Evolutionary conservation across 2,797 vertebrate genomes (phyloP).

Genomic region (Salarias fasciatus): DNA sequence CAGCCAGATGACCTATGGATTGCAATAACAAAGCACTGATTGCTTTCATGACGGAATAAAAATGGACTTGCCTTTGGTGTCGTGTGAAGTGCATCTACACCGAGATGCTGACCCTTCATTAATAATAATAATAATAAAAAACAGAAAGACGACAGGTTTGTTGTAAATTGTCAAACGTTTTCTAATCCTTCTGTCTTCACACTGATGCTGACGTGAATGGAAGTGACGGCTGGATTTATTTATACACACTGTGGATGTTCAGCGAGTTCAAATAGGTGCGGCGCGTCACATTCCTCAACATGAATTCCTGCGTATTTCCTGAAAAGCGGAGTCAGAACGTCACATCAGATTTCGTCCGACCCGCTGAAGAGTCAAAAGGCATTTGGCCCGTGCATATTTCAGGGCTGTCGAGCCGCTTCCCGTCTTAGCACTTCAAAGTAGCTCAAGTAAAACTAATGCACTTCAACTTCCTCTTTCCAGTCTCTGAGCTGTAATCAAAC

Average conservation of each 20-base stretch:
- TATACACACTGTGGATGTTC: slow-evolving; percentile 22
- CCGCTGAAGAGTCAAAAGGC: slow-evolving; percentile 67
- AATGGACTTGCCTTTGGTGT: slow-evolving; percentile 21
- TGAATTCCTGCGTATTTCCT: slow-evolving; percentile 52
- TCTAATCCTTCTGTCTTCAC: slow-evolving; percentile 11
- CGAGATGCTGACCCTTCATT: background rate
- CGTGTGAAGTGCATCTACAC: background rate
- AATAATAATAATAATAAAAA: slow-evolving; percentile 30
- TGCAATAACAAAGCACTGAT: slow-evolving; percentile 44
- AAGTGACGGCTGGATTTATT: slow-evolving; percentile 41
- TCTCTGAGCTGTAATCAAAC: no score
- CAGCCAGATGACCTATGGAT: slow-evolving; percentile 51
- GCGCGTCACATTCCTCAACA: slow-evolving; percentile 44
- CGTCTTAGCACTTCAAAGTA: slow-evolving; percentile 48
- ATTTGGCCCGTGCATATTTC: slow-evolving; percentile 59
- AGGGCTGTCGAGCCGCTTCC: slow-evolving; percentile 47
- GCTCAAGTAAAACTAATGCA: no score
- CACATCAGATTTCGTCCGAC: slow-evolving; percentile 63
- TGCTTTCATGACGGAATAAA: slow-evolving; percentile 41
- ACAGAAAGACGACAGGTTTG: background rate
- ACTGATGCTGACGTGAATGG: slow-evolving; percentile 21
- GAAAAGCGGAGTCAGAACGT: slow-evolving; percentile 72
- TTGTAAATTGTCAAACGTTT: slow-evolving; percentile 6
- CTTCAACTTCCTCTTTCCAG: no score
- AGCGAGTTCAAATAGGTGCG: slow-evolving; percentile 1